phyloP scores from a whole-genome alignment of 2,797 vertebrate genomes.

The Cephalopachus bancanus region DNA sequence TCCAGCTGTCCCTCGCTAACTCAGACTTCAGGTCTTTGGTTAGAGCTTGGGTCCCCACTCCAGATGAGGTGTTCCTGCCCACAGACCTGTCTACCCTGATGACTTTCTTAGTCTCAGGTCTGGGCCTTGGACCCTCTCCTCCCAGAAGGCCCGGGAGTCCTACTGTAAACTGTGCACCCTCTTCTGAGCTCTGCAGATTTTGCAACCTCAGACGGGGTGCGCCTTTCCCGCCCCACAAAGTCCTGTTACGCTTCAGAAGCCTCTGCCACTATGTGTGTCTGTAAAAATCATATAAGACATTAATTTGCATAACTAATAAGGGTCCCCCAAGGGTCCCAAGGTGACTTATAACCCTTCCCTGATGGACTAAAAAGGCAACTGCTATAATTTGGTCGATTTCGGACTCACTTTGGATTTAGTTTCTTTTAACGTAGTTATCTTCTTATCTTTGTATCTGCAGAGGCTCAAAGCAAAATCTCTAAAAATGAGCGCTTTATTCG shows the following conservation, averaged over 20 bases:
- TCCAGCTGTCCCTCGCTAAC: background rate
- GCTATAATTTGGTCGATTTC: background rate
- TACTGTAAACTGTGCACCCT: background rate
- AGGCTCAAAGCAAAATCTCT: background rate
- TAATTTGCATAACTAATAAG: background rate
- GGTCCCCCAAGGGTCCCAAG: background rate
- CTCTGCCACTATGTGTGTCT: background rate
- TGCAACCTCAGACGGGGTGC: background rate
- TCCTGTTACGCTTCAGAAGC: background rate
- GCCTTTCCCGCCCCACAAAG: background rate
- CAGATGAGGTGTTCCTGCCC: background rate
- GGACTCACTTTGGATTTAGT: background rate
- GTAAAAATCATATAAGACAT: background rate
- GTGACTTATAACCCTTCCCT: background rate
- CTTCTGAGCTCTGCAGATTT: background rate
- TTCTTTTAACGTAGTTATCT: background rate
- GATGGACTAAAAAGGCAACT: background rate
- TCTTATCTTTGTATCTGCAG: background rate
- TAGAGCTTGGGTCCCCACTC: background rate
- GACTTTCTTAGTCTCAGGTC: background rate
- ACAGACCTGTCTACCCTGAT: background rate
- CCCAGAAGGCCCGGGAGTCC: background rate
- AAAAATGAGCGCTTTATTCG: background rate
- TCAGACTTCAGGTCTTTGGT: background rate
- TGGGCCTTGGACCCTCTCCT: background rate